phyloP scores from a whole-genome alignment of 2,113 vertebrate species.

The Proteles cristata region DNA sequence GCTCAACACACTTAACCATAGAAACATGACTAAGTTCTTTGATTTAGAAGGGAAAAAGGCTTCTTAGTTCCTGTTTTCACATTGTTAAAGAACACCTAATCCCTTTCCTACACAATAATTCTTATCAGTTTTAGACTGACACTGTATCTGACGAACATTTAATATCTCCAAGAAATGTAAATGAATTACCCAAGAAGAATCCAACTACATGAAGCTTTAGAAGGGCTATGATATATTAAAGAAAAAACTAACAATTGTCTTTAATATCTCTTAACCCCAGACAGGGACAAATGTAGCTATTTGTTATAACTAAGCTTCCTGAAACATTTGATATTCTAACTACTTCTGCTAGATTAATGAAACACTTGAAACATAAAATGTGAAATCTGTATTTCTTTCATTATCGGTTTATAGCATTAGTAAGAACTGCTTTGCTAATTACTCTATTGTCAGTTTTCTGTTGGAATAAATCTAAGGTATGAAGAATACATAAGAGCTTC shows the following conservation, averaged over 20 bases:
- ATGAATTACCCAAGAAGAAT: neutral
- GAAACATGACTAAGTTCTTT: neutral
- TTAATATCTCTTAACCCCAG: neutral
- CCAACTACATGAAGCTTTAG: neutral
- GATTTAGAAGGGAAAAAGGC: neutral
- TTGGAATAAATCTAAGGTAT: slow-evolving; percentile 31
- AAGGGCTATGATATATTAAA: neutral
- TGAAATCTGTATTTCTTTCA: slow-evolving; percentile 12
- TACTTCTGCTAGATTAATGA: slow-evolving; percentile 36
- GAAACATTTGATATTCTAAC: neutral
- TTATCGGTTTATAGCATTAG: slow-evolving; percentile 58
- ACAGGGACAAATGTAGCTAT: neutral
- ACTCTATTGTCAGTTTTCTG: slow-evolving; percentile 34
- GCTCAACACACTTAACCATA: neutral
- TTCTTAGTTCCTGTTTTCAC: neutral
- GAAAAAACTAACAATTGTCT: neutral
- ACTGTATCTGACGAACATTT: neutral
- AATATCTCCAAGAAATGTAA: slow-evolving; percentile 5
- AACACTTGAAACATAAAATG: slow-evolving; percentile 48
- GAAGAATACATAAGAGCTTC: slow-evolving; percentile 55
- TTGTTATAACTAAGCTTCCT: slow-evolving; percentile 36
- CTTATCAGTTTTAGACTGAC: neutral
- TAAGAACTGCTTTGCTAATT: slow-evolving; percentile 50
- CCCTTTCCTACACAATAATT: neutral
- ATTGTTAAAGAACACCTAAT: neutral